phyloP scores from a whole-genome alignment of 2,113 vertebrate genomes.

The Lophius piscatorius region DNA sequence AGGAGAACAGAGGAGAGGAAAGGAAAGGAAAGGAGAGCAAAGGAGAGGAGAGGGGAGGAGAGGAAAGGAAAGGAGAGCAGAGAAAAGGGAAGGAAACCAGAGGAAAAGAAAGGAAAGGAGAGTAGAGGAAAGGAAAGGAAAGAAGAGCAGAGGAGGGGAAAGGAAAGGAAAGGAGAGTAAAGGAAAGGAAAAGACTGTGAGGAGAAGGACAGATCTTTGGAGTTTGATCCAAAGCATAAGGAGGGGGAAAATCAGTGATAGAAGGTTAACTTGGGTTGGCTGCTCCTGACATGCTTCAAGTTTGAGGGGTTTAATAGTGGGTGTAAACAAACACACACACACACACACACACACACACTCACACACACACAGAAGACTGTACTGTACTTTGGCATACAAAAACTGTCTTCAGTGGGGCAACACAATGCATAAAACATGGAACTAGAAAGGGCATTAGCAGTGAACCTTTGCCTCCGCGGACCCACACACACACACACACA shows the following conservation, averaged over 20 bases:
- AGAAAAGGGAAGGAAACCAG: slow-evolving; percentile 38
- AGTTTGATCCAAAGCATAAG: slow-evolving; percentile 56
- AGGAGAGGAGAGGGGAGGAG: too few species aligned
- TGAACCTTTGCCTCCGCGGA: slow-evolving; percentile 37
- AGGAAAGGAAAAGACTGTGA: not conserved
- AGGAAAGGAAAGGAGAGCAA: too few species aligned
- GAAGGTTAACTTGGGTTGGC: slow-evolving; percentile 56
- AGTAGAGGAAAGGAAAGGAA: not conserved
- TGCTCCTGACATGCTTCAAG: slow-evolving; percentile 49
- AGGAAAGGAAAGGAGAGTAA: slow-evolving; percentile 6
- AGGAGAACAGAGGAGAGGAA: not conserved
- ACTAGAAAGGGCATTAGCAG: slow-evolving; percentile 46
- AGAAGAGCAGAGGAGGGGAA: slow-evolving; percentile 1
- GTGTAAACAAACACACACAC: not conserved
- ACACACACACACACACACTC: slow-evolving; percentile 8
- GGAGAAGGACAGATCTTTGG: slow-evolving; percentile 50
- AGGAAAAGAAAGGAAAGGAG: slow-evolving; percentile 21
- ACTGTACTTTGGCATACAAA: slow-evolving; percentile 21
- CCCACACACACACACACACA: slow-evolving; percentile 1
- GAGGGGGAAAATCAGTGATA: slow-evolving; percentile 37
- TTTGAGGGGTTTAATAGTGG: slow-evolving; percentile 52
- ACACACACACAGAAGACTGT: slow-evolving; percentile 4
- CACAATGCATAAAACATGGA: slow-evolving; percentile 60
- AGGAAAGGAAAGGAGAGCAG: too few species aligned
- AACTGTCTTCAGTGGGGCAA: slow-evolving; percentile 23